Percentiles rank a stretch among this genome's conserved stretches.
Evolutionary conservation across 2,888 invertebrate genomes (phyloP).

Genomic region (Scrobipalpa costella): DNA sequence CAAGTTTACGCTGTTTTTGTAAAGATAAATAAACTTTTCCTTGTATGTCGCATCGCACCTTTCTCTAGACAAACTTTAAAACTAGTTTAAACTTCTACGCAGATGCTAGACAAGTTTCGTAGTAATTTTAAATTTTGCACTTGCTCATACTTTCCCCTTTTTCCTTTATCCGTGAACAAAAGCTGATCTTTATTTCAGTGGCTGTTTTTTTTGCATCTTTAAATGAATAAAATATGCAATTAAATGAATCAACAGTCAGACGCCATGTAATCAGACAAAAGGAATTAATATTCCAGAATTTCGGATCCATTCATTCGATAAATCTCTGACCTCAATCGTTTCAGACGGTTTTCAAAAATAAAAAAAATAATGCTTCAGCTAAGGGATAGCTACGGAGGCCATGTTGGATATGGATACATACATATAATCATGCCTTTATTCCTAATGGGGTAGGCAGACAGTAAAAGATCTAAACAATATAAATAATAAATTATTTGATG

Average conservation of each 20-base stretch:
- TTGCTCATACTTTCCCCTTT: conserved; percentile 47
- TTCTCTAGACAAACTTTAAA: conserved; percentile 61
- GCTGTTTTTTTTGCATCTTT: not conserved
- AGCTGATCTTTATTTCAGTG: not conserved
- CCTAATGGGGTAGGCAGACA: too few species aligned
- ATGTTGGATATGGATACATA: too few species aligned
- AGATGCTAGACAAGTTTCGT: conserved; percentile 64
- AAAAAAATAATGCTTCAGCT: not conserved
- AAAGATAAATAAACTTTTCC: not conserved
- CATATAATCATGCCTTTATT: too few species aligned
- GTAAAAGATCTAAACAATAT: too few species aligned
- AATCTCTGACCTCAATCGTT: conserved; percentile 12
- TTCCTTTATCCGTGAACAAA: conserved; percentile 18
- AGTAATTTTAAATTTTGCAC: conserved; percentile 70
- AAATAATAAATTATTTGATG: too few species aligned
- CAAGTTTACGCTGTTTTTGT: not conserved
- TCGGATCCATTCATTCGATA: conserved; percentile 23
- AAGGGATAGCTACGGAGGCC: too few species aligned
- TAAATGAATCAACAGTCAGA: conserved; percentile 14
- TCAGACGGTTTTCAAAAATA: not conserved
- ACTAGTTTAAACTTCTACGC: conserved; percentile 53
- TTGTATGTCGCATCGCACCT: conserved; percentile 12
- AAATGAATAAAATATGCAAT: conserved; percentile 12
- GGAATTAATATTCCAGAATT: conserved; percentile 23
- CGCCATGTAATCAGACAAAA: conserved; percentile 15